A percentile compares a stretch with the other conserved stretches of the same genome.
Conservation (phyloP, 2,113 vertebrate species). For the Taurulus bubalis region DNA sequence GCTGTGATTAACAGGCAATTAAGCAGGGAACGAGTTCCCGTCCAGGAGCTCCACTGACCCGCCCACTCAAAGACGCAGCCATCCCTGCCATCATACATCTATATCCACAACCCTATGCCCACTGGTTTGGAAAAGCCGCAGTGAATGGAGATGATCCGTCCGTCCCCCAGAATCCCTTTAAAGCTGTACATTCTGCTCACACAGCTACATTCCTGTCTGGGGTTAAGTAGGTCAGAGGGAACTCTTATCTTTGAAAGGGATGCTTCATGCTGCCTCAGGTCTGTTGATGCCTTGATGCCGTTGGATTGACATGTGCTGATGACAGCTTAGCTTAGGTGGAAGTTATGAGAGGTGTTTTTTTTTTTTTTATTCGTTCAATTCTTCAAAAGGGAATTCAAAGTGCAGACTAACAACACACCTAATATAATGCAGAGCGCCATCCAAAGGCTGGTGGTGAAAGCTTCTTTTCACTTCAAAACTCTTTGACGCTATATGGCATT, state of each 20-base stretch:
- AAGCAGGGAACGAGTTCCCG: conserved; percentile 58
- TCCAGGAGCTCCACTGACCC: conserved; percentile 44
- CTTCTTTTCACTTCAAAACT: conserved; percentile 30
- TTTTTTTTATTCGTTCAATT: neutral
- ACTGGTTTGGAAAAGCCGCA: conserved; percentile 75
- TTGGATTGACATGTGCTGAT: conserved; percentile 5
- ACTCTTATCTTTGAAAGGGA: conserved; percentile 67
- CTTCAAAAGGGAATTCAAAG: conserved; percentile 6
- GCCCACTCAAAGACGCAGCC: conserved; percentile 58
- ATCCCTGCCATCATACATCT: conserved; percentile 66
- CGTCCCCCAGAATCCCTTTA: conserved; percentile 63
- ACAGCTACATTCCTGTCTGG: conserved; percentile 75
- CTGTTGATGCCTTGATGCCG: conserved; percentile 29
- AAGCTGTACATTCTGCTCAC: conserved; percentile 75
- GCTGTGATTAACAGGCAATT: conserved; percentile 59
- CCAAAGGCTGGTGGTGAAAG: neutral
- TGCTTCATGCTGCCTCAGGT: conserved; percentile 51
- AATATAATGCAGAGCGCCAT: neutral
- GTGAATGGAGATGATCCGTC: conserved; percentile 73
- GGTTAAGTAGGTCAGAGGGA: conserved; percentile 74
- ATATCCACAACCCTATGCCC: conserved; percentile 63
- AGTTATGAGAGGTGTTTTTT: neutral
- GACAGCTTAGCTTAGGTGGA: conserved; percentile 4
- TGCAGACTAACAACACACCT: conserved; percentile 7
- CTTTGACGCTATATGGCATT: conserved; percentile 25